Evolutionary conservation across 2,113 vertebrate species (phyloP).

Genomic region (Burhinus bistriatus): DNA sequence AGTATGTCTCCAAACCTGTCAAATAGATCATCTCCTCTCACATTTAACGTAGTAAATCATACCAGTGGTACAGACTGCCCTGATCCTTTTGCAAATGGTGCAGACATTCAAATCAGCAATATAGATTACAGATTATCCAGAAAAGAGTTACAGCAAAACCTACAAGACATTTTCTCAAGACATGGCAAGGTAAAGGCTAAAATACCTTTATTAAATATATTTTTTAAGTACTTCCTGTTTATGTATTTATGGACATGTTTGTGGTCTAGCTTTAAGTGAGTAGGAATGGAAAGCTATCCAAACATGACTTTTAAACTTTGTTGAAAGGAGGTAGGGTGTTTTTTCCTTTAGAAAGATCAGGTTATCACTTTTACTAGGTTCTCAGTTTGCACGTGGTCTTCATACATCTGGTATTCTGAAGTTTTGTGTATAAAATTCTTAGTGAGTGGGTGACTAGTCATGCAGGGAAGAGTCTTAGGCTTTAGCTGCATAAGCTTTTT

Average conservation of each 20-base stretch:
- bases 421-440: neutral
- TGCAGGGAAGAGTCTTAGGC: neutral
- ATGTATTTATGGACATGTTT: neutral
- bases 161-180: constrained; percentile 85
- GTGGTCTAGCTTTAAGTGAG: neutral
- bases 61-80: constrained; percentile 63
- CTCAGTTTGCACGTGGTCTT: neutral
- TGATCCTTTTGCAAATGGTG: constrained; percentile 89
- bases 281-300: neutral
- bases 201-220: neutral
- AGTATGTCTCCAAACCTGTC: constrained; percentile 87
- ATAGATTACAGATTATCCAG: constrained; percentile 94
- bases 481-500: neutral
- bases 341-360: neutral
- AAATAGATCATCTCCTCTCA: constrained; percentile 86
- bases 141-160: constrained; percentile 89
- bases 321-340: neutral
- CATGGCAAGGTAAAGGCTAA: constrained; percentile 84
- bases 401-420: neutral
- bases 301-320: neutral
- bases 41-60: constrained; percentile 65
- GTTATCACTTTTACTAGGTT: neutral
- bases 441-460: neutral
- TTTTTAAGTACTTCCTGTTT: neutral
- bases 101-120: constrained; percentile 90